Conservation (phyloP, 2,797 vertebrate genomes). For the Pagetopsis macropterus region DNA sequence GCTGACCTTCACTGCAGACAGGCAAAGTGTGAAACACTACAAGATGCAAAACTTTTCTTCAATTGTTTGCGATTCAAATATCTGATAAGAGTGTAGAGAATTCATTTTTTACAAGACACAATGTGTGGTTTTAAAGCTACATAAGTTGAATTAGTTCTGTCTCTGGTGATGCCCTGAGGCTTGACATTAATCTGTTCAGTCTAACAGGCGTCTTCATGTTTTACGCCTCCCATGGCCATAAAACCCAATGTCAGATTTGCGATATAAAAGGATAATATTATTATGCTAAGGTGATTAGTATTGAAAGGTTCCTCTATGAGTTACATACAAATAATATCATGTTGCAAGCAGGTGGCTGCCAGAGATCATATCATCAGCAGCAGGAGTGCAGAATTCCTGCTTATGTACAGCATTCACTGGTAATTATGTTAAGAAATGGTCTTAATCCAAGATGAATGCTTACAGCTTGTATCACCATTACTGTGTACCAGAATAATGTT, state of each 20-base stretch:
- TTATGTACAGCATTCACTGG: constrained; percentile 67
- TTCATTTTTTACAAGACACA: neutral
- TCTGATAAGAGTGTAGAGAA: neutral
- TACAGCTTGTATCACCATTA: neutral
- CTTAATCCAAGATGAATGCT: neutral
- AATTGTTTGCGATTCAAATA: neutral
- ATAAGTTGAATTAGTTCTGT: constrained; percentile 36
- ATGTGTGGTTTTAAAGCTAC: constrained; percentile 8
- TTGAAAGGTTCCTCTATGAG: constrained; percentile 46
- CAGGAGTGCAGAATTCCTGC: constrained; percentile 75
- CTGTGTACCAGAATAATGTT: neutral
- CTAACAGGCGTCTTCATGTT: constrained; percentile 20
- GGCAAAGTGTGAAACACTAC: constrained; percentile 25
- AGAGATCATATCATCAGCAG: constrained; percentile 39
- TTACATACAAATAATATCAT: constrained; percentile 51
- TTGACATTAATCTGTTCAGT: constrained; percentile 34
- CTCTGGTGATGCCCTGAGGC: constrained; percentile 16
- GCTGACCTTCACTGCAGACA: constrained; percentile 18
- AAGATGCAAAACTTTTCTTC: constrained; percentile 34
- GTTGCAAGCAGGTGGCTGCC: constrained; percentile 61
- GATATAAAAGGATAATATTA: neutral
- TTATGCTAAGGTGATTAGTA: constrained; percentile 14
- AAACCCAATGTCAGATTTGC: constrained; percentile 11
- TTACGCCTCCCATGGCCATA: neutral
- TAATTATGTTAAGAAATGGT: constrained; percentile 43